These are phyloP conservation scores for Babylonia areolata DNA, from an alignment of 1,140 invertebrate genomes.

Conservation along the genomic window DNA sequence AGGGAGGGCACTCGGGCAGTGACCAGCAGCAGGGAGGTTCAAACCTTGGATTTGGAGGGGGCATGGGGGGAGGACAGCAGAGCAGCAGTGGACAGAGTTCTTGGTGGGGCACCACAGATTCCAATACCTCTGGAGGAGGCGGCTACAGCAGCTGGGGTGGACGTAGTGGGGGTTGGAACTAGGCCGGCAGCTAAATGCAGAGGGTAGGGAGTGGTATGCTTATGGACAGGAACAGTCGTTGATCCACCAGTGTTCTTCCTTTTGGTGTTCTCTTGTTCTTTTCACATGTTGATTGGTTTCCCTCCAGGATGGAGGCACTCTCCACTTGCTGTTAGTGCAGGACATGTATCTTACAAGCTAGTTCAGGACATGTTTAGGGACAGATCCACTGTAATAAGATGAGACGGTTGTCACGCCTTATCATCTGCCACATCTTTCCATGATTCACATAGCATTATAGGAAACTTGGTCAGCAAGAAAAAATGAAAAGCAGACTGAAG, in stretches of 20 bases:
- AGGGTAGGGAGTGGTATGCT: not conserved
- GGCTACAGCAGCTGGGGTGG: not conserved
- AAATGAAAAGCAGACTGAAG: too few relatives aligned
- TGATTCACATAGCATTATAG: too few relatives aligned
- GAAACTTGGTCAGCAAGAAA: too few relatives aligned
- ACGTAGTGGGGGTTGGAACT: not conserved
- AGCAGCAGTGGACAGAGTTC: not conserved
- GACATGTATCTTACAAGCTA: too few relatives aligned
- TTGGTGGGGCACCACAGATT: not conserved
- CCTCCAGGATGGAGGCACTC: not conserved
- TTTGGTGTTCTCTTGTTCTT: not conserved
- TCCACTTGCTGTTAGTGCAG: not conserved
- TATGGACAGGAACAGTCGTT: not conserved
- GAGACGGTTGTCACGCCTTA: too few relatives aligned
- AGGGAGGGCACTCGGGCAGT: conserved; percentile 52
- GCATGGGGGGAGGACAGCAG: not conserved
- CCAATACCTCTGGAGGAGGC: not conserved
- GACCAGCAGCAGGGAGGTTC: conserved; percentile 19
- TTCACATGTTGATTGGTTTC: not conserved
- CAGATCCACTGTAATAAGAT: too few relatives aligned
- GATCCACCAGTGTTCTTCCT: not conserved
- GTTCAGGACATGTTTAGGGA: too few relatives aligned
- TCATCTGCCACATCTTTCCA: too few relatives aligned
- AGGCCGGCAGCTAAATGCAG: not conserved
- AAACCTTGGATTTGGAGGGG: not conserved